Evolutionary conservation across 1,140 invertebrate genomes (phyloP).

Genomic region (Nixonia krombeini): DNA sequence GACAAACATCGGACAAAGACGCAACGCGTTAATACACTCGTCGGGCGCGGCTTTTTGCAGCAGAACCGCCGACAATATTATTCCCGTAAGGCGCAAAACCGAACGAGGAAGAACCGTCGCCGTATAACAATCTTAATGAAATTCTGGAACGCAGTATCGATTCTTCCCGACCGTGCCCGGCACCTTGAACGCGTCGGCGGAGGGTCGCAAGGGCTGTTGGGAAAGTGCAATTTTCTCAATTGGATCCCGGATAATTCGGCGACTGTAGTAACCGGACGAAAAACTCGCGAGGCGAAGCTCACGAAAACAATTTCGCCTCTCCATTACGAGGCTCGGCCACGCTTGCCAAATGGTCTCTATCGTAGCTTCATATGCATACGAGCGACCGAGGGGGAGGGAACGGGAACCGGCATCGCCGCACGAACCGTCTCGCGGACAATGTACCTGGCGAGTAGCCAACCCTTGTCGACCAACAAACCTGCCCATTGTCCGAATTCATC

Average conservation of each 20-base stretch:
- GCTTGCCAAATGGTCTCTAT: slow-evolving; percentile 37
- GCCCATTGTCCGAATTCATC: slow-evolving; percentile 16
- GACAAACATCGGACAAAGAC: too few relatives aligned
- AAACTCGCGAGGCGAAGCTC: slow-evolving; percentile 3
- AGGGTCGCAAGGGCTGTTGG: background rate
- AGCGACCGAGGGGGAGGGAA: slow-evolving; percentile 17
- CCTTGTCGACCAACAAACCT: slow-evolving; percentile 19
- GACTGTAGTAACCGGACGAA: slow-evolving; percentile 18
- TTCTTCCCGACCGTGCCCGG: too few relatives aligned
- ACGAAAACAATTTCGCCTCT: slow-evolving; percentile 24
- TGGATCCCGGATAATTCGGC: slow-evolving; percentile 24
- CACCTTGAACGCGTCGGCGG: too few relatives aligned
- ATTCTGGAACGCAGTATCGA: too few relatives aligned
- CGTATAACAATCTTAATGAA: too few relatives aligned
- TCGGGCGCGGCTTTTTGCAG: too few relatives aligned
- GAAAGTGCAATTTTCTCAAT: slow-evolving; percentile 25
- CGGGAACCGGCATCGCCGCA: slow-evolving; percentile 33
- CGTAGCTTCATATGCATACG: slow-evolving; percentile 21
- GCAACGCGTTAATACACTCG: too few relatives aligned
- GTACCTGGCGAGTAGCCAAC: slow-evolving; percentile 31
- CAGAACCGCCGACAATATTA: too few relatives aligned
- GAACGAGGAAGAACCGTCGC: too few relatives aligned
- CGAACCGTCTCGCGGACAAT: slow-evolving; percentile 22
- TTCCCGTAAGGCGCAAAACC: too few relatives aligned
- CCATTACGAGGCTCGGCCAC: slow-evolving; percentile 14